A percentile compares a stretch with the other conserved stretches of the same genome.
These are phyloP conservation scores for Anaspis maculata DNA, from an alignment of 2,888 invertebrate genomes.

Conservation along the genomic window DNA sequence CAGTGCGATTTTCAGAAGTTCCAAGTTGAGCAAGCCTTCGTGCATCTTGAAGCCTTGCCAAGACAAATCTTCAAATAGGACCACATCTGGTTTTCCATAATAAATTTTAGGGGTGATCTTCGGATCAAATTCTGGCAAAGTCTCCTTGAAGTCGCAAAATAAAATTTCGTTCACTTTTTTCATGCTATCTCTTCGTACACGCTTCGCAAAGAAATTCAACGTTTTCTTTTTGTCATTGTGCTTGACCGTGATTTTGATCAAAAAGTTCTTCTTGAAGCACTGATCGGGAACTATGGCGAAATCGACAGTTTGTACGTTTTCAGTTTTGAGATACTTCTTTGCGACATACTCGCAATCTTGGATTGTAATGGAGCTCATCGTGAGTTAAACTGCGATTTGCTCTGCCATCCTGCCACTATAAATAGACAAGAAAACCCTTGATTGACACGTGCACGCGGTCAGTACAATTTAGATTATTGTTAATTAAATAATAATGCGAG, in stretches of 20 bases:
- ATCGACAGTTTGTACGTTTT: slow-evolving; percentile 1
- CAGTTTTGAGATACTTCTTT: slow-evolving; percentile 4
- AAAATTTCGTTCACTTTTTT: slow-evolving; percentile 4
- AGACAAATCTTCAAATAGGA: slow-evolving; percentile 6
- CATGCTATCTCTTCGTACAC: not conserved
- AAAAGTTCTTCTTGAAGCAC: not conserved
- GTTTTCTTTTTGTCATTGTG: slow-evolving; percentile 1
- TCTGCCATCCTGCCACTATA: too few species aligned
- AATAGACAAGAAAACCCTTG: too few species aligned
- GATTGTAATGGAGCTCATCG: slow-evolving; percentile 46
- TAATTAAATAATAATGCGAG: too few species aligned
- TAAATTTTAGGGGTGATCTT: slow-evolving; percentile 6
- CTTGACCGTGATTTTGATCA: slow-evolving; percentile 1
- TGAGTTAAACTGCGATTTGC: too few species aligned
- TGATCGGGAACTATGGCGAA: not conserved
- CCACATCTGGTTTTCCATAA: slow-evolving; percentile 1
- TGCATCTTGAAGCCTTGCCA: slow-evolving; percentile 2
- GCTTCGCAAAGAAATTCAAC: slow-evolving; percentile 4
- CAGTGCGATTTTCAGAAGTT: slow-evolving; percentile 5
- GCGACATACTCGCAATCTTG: slow-evolving; percentile 28
- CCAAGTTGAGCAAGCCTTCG: not conserved
- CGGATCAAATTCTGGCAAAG: slow-evolving; percentile 3
- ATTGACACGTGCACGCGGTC: too few species aligned
- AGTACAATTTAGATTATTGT: too few species aligned
- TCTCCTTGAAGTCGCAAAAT: slow-evolving; percentile 4